A percentile compares a stretch with the other conserved stretches of the same genome.
Conservation (phyloP, 1,140 invertebrate genomes). For the Drosophila santomea region DNA sequence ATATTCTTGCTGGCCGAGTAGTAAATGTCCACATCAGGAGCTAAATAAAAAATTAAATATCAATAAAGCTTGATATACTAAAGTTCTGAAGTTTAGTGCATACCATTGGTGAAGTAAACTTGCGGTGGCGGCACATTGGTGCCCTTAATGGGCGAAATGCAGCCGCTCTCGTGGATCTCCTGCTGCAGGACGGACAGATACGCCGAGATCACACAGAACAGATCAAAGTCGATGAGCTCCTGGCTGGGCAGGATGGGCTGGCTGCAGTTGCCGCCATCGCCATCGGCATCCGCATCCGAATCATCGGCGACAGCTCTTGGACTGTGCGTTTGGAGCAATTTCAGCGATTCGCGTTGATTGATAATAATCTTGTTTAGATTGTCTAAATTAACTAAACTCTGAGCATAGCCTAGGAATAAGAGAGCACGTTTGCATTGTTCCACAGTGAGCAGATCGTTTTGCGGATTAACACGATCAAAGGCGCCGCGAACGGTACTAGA, state of each 20-base stretch:
- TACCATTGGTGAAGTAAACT: constrained; percentile 82
- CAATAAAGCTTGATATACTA: background rate
- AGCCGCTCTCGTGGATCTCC: constrained; percentile 84
- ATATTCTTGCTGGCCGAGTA: constrained; percentile 78
- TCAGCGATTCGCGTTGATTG: constrained; percentile 79
- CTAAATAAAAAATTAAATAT: background rate
- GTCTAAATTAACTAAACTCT: constrained; percentile 84
- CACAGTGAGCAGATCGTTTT: constrained; percentile 76
- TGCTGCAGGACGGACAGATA: constrained; percentile 84
- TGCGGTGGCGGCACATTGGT: constrained; percentile 84
- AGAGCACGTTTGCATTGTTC: constrained; percentile 84
- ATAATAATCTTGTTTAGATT: constrained; percentile 84
- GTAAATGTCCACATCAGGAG: constrained; percentile 76
- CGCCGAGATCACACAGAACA: constrained; percentile 83
- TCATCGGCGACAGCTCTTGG: constrained; percentile 26
- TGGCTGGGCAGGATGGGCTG: constrained; percentile 33
- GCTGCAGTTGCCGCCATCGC: constrained; percentile 16
- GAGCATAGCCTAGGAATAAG: constrained; percentile 83
- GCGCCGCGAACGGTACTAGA: constrained; percentile 81
- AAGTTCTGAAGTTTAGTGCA: background rate
- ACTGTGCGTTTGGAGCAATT: constrained; percentile 67
- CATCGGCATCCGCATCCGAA: constrained; percentile 10
- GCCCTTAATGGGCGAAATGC: constrained; percentile 84
- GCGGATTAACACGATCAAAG: constrained; percentile 81
- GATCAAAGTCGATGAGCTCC: constrained; percentile 79